Evolutionary conservation across 2,888 invertebrate species (phyloP).

Genomic region (Monopis laevigella): DNA sequence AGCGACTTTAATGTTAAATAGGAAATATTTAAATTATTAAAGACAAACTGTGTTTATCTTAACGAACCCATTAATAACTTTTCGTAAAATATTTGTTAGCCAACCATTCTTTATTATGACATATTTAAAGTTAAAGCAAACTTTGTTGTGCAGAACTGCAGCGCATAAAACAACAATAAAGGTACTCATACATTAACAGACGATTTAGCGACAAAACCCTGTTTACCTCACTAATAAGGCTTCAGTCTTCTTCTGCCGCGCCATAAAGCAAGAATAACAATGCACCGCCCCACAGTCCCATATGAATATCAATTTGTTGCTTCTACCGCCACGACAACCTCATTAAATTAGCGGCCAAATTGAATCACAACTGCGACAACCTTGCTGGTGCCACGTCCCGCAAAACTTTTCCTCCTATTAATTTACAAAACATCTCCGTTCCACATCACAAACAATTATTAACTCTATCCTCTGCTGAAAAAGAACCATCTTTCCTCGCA

Average conservation of each 20-base stretch:
- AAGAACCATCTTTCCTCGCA: constrained; percentile 41
- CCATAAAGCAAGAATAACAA: constrained; percentile 36
- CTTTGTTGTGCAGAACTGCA: no score
- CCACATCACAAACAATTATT: constrained; percentile 31
- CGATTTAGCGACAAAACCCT: not conserved
- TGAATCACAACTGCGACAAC: constrained; percentile 67
- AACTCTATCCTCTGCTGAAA: constrained; percentile 28
- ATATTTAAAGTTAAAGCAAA: no score
- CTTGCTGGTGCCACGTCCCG: constrained; percentile 58
- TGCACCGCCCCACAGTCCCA: constrained; percentile 50
- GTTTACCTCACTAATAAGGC: constrained; percentile 9
- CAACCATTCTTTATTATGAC: no score
- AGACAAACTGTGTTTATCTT: no score
- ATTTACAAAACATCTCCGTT: constrained; percentile 61
- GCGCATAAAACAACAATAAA: not conserved
- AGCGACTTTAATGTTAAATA: no score
- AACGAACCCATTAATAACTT: no score
- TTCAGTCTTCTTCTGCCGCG: constrained; percentile 2
- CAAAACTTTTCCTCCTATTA: constrained; percentile 66
- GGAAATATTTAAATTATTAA: no score
- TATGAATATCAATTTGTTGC: constrained; percentile 68
- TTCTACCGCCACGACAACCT: constrained; percentile 55
- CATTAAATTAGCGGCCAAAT: constrained; percentile 67
- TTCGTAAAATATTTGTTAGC: no score
- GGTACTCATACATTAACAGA: not conserved